These are phyloP conservation scores for Cenopis cana DNA, from an alignment of 2,888 invertebrate species.

Conservation along the genomic window DNA sequence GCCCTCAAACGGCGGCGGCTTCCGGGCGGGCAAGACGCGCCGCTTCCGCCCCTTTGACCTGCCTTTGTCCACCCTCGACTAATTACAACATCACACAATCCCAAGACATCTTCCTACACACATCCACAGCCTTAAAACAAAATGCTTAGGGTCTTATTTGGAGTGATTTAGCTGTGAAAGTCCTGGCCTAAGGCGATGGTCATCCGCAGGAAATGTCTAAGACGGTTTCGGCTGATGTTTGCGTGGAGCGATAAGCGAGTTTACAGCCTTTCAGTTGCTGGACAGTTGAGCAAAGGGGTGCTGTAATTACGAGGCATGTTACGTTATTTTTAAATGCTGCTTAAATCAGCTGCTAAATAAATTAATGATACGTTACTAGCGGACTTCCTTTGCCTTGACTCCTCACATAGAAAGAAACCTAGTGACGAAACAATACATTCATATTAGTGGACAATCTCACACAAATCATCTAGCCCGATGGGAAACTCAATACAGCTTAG, in stretches of 20 bases:
- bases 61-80: constrained; percentile 63
- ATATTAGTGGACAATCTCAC: no score
- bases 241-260: constrained; percentile 31
- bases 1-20: constrained; percentile 40
- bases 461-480: no score
- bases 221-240: constrained; percentile 36
- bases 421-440: no score
- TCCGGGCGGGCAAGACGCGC: constrained; percentile 59
- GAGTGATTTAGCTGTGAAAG: not conserved
- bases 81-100: constrained; percentile 38
- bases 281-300: not conserved
- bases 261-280: constrained; percentile 19
- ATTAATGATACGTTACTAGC: no score
- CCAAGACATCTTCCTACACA: constrained; percentile 10
- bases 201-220: constrained; percentile 42
- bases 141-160: constrained; percentile 5
- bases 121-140: not conserved
- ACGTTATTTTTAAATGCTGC: no score
- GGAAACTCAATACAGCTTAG: no score
- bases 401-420: no score
- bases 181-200: constrained; percentile 25
- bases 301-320: not conserved
- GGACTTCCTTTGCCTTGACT: no score
- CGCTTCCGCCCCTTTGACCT: constrained; percentile 81
- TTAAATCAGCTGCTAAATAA: no score